These are phyloP conservation scores for Ceuthmochares aereus DNA, from an alignment of 2,113 vertebrate genomes.

Conservation along the genomic window DNA sequence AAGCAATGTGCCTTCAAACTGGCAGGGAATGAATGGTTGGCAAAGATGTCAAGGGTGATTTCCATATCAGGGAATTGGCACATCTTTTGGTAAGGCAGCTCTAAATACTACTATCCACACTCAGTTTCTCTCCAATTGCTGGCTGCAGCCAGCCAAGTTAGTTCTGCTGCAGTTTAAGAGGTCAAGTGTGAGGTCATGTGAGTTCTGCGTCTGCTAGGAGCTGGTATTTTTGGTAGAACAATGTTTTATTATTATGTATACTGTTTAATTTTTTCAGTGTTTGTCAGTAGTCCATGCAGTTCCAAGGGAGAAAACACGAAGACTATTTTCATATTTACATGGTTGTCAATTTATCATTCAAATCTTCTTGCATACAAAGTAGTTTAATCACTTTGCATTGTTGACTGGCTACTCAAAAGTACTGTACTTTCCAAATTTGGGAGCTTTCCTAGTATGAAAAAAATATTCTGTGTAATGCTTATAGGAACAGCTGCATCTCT, in stretches of 20 bases:
- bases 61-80: conserved; percentile 44
- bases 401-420: not conserved
- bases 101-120: not conserved
- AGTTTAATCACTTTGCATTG: not conserved
- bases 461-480: not conserved
- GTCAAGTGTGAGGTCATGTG: not conserved
- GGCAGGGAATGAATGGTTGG: conserved; percentile 60
- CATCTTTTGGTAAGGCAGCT: not conserved
- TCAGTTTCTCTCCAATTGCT: not conserved
- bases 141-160: not conserved
- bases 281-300: not conserved
- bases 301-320: not conserved
- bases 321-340: not conserved
- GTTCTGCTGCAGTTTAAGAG: not conserved
- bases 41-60: not conserved
- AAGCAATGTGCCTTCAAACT: conserved; percentile 8
- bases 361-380: not conserved
- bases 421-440: not conserved
- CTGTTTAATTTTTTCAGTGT: not conserved
- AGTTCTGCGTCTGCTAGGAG: not conserved
- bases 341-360: not conserved
- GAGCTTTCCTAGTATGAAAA: not conserved
- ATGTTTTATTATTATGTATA: not conserved
- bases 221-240: not conserved
- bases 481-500: not conserved